Evolutionary conservation across 2,113 vertebrate species (phyloP), one percentile per base, ranked within the genome.

Genomic region (Rhadina sibilatrix): DNA sequence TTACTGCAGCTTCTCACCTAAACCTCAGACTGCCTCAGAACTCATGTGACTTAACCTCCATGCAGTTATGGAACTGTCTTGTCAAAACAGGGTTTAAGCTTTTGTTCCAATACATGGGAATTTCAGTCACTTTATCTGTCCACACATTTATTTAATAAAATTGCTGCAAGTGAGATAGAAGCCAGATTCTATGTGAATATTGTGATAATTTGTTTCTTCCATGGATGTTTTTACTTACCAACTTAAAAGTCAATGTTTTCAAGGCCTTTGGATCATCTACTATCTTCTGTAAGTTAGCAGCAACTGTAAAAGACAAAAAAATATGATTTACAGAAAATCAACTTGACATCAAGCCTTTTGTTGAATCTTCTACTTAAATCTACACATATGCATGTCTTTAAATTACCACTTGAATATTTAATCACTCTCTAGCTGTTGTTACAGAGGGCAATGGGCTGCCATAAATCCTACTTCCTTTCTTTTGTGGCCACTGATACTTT

Each of bases 281-380:
- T 98, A 99, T 99, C 98, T 99, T 99, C 98, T 99, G 99, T 98
- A 99, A 99, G 97, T 99, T 99, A 98, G 99, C 98, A 98, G 99
- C 99, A 98, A 99, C 99, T 99, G 98, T 61, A 98, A 98, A 97
- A 97, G 82, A 84, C 30, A 33, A 88, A 97, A 94, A 94, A 40
- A 68, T 5, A 57, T 12, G 13, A 54, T 92, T 91, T 82, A 72
- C 21, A 96, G 35, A 83, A 95, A 79, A 92, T 77, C 17, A 66
- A 37, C 77, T 53, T 75, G 52, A 69, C 50, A 95, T 90, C 77
- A 96, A 92, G 68, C 27, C 46, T 95, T 37, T 79, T 83, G 60
- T 4, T 83, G 22, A 76, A 81, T 63, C 54, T 78, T 93, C 46
- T 40, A 49, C 37, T 87, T 79, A 83, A 74, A 83, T 91, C 28